Base-by-base conservation (phyloP, 2,113 vertebrate genomes). In the Azemiops feae region DNA sequence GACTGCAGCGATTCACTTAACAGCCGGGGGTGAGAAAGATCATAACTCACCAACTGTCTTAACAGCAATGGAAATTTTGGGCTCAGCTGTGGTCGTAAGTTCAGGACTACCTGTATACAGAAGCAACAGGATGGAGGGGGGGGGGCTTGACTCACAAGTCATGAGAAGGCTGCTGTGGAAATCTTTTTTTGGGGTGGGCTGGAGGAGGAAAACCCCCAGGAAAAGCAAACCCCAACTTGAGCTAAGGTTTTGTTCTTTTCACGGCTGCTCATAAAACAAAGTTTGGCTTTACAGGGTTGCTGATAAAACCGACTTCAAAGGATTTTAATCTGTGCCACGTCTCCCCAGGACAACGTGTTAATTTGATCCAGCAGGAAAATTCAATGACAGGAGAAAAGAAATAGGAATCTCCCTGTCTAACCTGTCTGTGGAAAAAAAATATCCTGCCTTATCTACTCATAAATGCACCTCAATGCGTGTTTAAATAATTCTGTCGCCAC, bases 241-340 rank as follows among this genome's bases (percentile, higher is more conserved):
- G 55, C 47, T 12, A 25, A 3, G 3, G 16, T 50, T 87, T 87
- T 43, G 54, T 39, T 16, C 57, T 22, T 5, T 54, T 54, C 45
- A 52, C 4, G n/a, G 69, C 43, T 14, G 23, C 45, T 43, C 22
- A 3, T 22, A 4, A 50, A 14, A 45, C 53, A 7, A 53, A 34
- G 47, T n/a, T 5, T 45, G 1, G 2, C 18, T 0, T 20, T 9
- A 4, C 87, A 0, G 30, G 18, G 14, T 9, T 14, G 18, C 30
- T 30, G 55, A 52, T 27, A 34, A 30, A 2, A 2, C n/a, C 0
- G 22, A 18, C 8, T 4, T 94, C 8, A 34, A 69, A 85, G 45
- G 8, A 18, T 89, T 64, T 0, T 50, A n/a, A 34, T 25, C 54
- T 8, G 1, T 27, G 43, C n/a, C 20, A 69, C 2, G 22, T 20